phyloP scores from a whole-genome alignment of 2,113 vertebrate species.

The Sceloporus tristichus region DNA sequence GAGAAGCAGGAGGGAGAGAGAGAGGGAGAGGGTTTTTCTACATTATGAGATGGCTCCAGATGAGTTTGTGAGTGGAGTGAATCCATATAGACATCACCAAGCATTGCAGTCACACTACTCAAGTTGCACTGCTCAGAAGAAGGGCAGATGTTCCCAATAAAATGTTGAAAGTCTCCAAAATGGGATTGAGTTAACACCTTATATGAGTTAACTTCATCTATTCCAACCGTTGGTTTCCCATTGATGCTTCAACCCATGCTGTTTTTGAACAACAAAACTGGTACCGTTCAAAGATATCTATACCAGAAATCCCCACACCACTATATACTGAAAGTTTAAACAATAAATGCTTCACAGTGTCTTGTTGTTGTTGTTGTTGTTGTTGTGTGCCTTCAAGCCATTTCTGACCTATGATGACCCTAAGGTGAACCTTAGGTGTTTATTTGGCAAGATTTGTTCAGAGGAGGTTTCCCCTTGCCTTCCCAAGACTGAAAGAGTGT shows the following conservation, averaged over 20 bases:
- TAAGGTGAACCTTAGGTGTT: no score
- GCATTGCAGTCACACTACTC: neutral
- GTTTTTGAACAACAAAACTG: neutral
- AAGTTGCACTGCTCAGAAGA: neutral
- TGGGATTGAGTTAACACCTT: slow-evolving; percentile 10
- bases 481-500: no score
- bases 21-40: neutral
- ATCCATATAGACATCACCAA: neutral
- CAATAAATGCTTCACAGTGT: neutral
- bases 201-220: slow-evolving; percentile 49
- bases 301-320: neutral
- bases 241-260: neutral
- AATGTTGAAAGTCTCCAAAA: neutral
- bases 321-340: neutral
- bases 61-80: neutral
- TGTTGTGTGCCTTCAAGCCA: no score
- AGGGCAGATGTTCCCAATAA: neutral
- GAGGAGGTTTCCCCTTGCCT: no score
- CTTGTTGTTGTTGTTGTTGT: neutral
- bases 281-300: neutral
- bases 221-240: slow-evolving; percentile 25
- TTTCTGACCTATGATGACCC: no score
- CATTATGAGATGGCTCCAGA: neutral
- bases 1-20: neutral
- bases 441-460: no score